These are phyloP conservation scores for Octomys mimax DNA, from an alignment of 2,797 vertebrate genomes.

Conservation along the genomic window DNA sequence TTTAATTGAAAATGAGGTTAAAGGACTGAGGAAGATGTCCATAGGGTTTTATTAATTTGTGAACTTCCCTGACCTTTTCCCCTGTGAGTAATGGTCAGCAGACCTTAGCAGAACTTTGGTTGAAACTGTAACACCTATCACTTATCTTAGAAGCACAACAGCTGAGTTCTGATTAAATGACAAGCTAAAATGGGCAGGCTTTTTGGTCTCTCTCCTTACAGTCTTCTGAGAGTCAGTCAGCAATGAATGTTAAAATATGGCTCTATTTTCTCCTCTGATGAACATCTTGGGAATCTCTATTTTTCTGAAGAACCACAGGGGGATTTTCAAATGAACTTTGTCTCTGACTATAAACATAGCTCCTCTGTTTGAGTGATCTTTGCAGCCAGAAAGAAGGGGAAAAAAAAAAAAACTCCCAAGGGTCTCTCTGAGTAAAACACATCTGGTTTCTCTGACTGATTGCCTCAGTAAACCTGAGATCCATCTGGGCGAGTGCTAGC, in stretches of 20 bases:
- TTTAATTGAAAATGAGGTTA: not conserved
- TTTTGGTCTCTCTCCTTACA: constrained; percentile 10
- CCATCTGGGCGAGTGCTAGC: not conserved
- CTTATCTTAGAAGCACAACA: constrained; percentile 31
- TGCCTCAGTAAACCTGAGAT: not conserved
- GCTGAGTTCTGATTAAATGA: constrained; percentile 49
- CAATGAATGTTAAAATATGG: constrained; percentile 33
- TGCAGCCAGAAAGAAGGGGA: not conserved
- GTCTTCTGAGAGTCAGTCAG: constrained; percentile 46
- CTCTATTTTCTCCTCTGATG: constrained; percentile 47
- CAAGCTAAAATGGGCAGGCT: constrained; percentile 37
- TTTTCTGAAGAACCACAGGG: not conserved
- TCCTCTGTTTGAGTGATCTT: not conserved
- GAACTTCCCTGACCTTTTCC: not conserved
- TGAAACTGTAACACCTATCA: constrained; percentile 6
- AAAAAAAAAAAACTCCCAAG: not conserved
- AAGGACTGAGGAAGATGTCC: not conserved
- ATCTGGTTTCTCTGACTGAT: constrained; percentile 52
- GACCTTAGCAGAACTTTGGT: constrained; percentile 1
- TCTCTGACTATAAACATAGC: constrained; percentile 17
- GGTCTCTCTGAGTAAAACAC: constrained; percentile 24
- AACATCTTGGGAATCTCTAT: constrained; percentile 31
- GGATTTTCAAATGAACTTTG: constrained; percentile 52
- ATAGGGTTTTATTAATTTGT: not conserved
- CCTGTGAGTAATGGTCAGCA: not conserved